Conservation (phyloP, 2,888 invertebrate genomes). For the Eilema caniola region DNA sequence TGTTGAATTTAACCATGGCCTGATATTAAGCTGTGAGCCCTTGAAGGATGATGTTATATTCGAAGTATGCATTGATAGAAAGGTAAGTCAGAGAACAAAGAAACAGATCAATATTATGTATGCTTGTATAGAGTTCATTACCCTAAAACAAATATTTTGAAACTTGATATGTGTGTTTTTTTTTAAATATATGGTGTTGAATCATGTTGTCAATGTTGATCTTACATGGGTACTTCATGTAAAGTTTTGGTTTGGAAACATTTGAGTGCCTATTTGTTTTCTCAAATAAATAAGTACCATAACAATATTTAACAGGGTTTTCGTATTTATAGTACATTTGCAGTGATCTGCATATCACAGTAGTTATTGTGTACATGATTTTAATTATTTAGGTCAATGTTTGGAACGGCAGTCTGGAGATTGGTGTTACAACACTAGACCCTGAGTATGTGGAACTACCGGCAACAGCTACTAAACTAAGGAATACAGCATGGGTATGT, state of each 20-base stretch:
- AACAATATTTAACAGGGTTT: neutral
- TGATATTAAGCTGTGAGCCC: slow-evolving; percentile 94
- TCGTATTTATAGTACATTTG: neutral
- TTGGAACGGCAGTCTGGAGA: slow-evolving; percentile 98
- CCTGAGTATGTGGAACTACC: slow-evolving; percentile 96
- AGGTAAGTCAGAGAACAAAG: slow-evolving; percentile 86
- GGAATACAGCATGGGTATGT: slow-evolving; percentile 93
- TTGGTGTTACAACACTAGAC: slow-evolving; percentile 96
- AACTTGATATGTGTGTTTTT: neutral
- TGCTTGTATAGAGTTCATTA: neutral
- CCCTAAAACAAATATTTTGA: neutral
- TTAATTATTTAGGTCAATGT: slow-evolving; percentile 89
- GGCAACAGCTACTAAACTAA: slow-evolving; percentile 92
- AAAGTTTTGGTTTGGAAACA: neutral
- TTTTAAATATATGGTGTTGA: too few species aligned
- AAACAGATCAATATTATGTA: neutral
- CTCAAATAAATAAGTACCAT: neutral
- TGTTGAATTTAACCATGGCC: slow-evolving; percentile 95
- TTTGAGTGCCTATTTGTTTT: neutral
- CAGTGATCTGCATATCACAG: neutral
- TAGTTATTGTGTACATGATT: neutral
- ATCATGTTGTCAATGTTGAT: neutral
- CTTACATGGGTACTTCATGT: neutral
- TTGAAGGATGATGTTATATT: slow-evolving; percentile 93
- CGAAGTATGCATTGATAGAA: slow-evolving; percentile 95